Base-by-base conservation (phyloP, 2,113 vertebrate genomes). In the Theristicus caerulescens region DNA sequence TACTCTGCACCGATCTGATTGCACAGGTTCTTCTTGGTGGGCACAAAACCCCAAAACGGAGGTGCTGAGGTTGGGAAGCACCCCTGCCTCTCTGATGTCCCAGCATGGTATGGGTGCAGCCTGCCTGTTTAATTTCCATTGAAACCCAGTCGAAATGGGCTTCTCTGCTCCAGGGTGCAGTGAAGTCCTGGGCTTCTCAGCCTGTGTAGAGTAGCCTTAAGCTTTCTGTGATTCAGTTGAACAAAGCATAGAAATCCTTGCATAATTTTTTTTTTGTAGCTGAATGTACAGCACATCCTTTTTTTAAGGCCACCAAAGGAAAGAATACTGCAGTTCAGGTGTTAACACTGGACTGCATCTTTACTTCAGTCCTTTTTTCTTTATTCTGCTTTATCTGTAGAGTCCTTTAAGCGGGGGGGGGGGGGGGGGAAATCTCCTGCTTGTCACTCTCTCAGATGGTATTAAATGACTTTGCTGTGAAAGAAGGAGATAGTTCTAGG, bases 11-110 rank as follows among this genome's bases (percentile, higher is more conserved):
- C 4, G 16, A 3, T 59, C 47, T 31, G 38, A 27, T 47, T 34
- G 17, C 36, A 25, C 26, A 34, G 31, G 31, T 10, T 55, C 24
- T 76, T 7, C n/a, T 69, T 52, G 42, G 16, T 61, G 34, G 38
- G 7, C 27, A 29, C 10, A 31, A 72, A 71, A 9, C 1, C 3
- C 8, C 20, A 55, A 5, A 8, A 0, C 51, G 19, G 3, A 2
- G 6, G 0, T 31, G 40, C 12, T 77, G 66, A 67, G 5, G 11
- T 5, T 72, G 49, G 52, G 27, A 40, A 76, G 26, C 5, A 31
- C 9, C 5, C 11, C 5, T 66, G 19, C 11, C 26, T n/a, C 38
- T 55, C 17, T 83, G 25, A 6, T 47, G 3, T 61, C 24, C 34
- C 49, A 59, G 17, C 22, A 38, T 29, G 29, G 9, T 42, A 16